phyloP scores from a whole-genome alignment of 2,797 vertebrate genomes.

The Hirundo rustica region DNA sequence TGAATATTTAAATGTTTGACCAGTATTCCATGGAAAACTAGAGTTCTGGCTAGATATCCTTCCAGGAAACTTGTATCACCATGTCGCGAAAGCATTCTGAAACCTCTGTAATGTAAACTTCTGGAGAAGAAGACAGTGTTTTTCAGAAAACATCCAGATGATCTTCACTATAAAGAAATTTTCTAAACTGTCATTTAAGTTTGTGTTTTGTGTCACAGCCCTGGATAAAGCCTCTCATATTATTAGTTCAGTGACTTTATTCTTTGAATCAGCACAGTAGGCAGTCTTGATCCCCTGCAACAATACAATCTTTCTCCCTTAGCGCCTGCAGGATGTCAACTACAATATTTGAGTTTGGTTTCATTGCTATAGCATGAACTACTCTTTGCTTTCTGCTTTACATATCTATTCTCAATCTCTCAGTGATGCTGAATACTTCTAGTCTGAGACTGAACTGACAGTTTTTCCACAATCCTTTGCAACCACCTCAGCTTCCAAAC shows the following conservation, averaged over 20 bases:
- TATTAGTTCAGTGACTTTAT: neutral
- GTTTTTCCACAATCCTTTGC: neutral
- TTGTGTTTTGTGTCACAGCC: neutral
- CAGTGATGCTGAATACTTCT: neutral
- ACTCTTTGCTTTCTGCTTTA: neutral
- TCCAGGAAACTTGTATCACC: neutral
- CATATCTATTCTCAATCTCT: neutral
- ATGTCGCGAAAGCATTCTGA: neutral
- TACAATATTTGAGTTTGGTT: neutral
- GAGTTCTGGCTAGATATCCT: neutral
- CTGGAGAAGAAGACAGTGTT: neutral
- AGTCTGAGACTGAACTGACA: neutral
- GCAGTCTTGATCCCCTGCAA: neutral
- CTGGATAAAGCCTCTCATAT: neutral
- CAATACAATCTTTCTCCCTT: neutral
- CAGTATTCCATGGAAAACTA: neutral
- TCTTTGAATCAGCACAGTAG: neutral
- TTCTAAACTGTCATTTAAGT: neutral
- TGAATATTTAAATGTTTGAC: neutral
- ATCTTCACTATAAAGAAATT: neutral
- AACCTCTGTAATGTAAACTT: neutral
- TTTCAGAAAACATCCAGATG: neutral
- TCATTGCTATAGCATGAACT: neutral
- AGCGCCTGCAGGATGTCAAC: neutral
- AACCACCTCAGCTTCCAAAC: neutral